Base-by-base conservation (phyloP, 2,797 vertebrate species). In the Euthynnus affinis region DNA sequence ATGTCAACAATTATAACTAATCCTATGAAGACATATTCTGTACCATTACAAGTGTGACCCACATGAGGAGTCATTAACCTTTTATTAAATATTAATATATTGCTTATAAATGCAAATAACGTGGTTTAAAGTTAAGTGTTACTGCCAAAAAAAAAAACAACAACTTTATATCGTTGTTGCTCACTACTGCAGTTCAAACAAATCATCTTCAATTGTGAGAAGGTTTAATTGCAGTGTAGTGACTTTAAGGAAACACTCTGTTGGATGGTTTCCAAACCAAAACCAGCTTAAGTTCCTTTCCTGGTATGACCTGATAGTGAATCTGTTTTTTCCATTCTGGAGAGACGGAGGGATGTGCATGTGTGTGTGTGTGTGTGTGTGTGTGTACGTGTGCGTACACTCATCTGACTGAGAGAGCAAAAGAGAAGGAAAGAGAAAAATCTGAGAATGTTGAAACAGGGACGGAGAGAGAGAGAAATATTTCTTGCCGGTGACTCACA, bases 291-390 rank as follows among this genome's bases (percentile, higher is more conserved):
- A 34, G 71, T 64, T 58, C 23, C 22, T 84, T 71, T 71, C 17
- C 49, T 64, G 25, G 34, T 78, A 17, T 51, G 67, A 82, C 71
- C 58, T 49, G 61, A 74, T 64, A 61, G 62, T 80, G 68, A 78
- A 77, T 71, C 74, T 58, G 78, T 57, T 87, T 85, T 85, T 88
- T 90, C 82, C 80, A 84, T 75, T 29, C 51, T 42, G 49, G 58
- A 27, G 13, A 63, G 27, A 67, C 12, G 64, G 22, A 48, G 57
- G 55, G 13, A 56, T 15, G 49, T 37, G 37, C 42, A 14, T 37
- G 17, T 63, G 57, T 67, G 56, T 17, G 10, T 73, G 57, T 56
- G 32, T 23, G 49, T 55, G 63, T 42, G 32, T 52, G 17, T 57
- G 27, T 81, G 51, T 29, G 27, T 29, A 5, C 5, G 27, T 29